Evolutionary conservation across 2,113 vertebrate genomes (phyloP), one percentile per base, ranked within the genome.

Genomic region (Muntiacus reevesi): DNA sequence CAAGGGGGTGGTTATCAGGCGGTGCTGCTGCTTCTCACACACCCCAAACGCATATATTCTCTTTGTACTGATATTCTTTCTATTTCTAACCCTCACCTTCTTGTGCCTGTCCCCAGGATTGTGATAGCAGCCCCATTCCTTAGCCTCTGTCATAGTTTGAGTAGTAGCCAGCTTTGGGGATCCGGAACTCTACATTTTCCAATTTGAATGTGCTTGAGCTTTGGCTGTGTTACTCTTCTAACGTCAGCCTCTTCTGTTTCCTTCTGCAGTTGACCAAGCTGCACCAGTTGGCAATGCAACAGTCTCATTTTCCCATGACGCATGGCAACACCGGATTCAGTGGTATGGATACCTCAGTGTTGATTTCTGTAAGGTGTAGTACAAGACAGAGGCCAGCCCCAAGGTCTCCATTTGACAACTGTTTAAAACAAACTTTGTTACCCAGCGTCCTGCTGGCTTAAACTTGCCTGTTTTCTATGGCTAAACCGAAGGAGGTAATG

Each of bases 271-370:
- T 99, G 99, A 99, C 99, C 99, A 99, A 99, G 99, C 99, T 99
- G 98, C 99, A 99, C 99, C 99, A 99, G 98, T 99, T 99, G 99
- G 99, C 99, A 98, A 99, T 99, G 99, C 99, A 99, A 99, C 99
- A 99, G 99, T 99, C 99, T 97, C 99, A 99, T 97, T 99, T 99
- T 98, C 99, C 99, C 93, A 99, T 99, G 98, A 99, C 99, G 98
- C 99, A 99, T 98, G 99, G 99, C 99, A 99, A 99, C 99, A 99
- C 99, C 98, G 99, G 99, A 99, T 99, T 99, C 98, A 99, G 99
- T 99, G 99, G 99, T 99, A 99, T 97, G 99, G 98, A 99, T 96
- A 96, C 95, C 97, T 98, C 97, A 96, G 97, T 98, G 97, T 99
- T 95, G 98, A 97, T 97, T 98, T 98, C 85, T 95, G 83, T 98